Evolutionary conservation across 2,888 invertebrate species (phyloP), one percentile per base, ranked within the genome.

Genomic region (Ptilodon capucinus): DNA sequence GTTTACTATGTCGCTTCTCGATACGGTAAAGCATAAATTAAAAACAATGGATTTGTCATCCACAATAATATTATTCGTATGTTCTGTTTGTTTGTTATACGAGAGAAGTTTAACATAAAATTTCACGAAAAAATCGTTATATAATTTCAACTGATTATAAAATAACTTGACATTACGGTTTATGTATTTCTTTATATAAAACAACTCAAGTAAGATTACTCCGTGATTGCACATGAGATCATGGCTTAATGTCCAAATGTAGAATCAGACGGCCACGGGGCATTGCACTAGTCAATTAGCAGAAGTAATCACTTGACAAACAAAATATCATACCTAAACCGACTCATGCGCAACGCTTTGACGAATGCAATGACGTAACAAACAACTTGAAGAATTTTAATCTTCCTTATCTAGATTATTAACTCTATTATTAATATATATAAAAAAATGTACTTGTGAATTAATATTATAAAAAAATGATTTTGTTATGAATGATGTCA

Each of bases 401-500:
- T 63, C 46, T 52, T 17, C 16, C 38, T 57, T 52, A 57, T 57
- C 54, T 49, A 50, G 42, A 63, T 60, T 57, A 48, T n/a, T n/a
- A n/a, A n/a, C n/a, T n/a, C 49, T 39, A 51, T 42, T 46, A 9
- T 47, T 45, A 39, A n/a, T 30, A 11, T 23, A 11, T 30, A 30
- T 11, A n/a, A n/a, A n/a, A n/a, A n/a, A n/a, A n/a, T n/a, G n/a
- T n/a, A n/a, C n/a, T n/a, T n/a, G n/a, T n/a, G n/a, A n/a, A n/a
- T n/a, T n/a, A n/a, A n/a, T n/a, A n/a, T n/a, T n/a, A n/a, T n/a
- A n/a, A n/a, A n/a, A n/a, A n/a, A n/a, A n/a, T n/a, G n/a, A n/a
- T n/a, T n/a, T n/a, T n/a, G n/a, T n/a, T n/a, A n/a, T n/a, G n/a
- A n/a, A n/a, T n/a, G n/a, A n/a, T n/a, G n/a, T n/a, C n/a, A n/a